Conservation (phyloP, 2,888 invertebrate species). For the Drosophila picticornis region DNA sequence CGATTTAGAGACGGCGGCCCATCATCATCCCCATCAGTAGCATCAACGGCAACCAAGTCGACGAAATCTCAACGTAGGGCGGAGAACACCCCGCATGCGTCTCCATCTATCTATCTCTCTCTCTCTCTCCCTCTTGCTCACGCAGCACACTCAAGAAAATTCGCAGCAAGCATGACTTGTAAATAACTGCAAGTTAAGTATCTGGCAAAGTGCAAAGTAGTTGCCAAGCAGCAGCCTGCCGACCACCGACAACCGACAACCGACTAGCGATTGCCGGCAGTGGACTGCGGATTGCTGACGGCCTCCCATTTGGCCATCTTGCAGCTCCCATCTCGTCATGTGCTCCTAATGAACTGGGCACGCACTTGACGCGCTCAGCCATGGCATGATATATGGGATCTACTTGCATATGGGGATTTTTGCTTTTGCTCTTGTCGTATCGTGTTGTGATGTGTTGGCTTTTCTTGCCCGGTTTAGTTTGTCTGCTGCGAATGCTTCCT, state of each 20-base stretch:
- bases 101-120: neutral
- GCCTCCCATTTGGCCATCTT: conserved; percentile 24
- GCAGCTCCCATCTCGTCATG: conserved; percentile 49
- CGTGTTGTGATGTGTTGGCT: neutral
- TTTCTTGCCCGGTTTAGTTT: conserved; percentile 22
- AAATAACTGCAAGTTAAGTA: conserved; percentile 84
- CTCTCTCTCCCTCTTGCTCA: conserved; percentile 1
- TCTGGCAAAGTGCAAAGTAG: conserved; percentile 85
- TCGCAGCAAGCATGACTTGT: conserved; percentile 84
- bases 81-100: neutral
- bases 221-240: conserved; percentile 68
- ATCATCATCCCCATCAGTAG: conserved; percentile 59
- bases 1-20: conserved; percentile 31
- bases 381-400: conserved; percentile 82
- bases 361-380: conserved; percentile 83
- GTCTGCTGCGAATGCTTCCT: conserved; percentile 14
- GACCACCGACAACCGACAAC: neutral
- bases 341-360: conserved; percentile 84
- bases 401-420: conserved; percentile 37
- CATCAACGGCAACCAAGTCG: conserved; percentile 46
- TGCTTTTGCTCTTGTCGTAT: neutral
- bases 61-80: conserved; percentile 30
- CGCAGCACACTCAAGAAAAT: conserved; percentile 77
- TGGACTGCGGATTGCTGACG: neutral
- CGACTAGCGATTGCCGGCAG: conserved; percentile 3